Evolutionary conservation across 2,797 vertebrate genomes (phyloP), one percentile per base, ranked within the genome.

Genomic region (Galaxias olidus): DNA sequence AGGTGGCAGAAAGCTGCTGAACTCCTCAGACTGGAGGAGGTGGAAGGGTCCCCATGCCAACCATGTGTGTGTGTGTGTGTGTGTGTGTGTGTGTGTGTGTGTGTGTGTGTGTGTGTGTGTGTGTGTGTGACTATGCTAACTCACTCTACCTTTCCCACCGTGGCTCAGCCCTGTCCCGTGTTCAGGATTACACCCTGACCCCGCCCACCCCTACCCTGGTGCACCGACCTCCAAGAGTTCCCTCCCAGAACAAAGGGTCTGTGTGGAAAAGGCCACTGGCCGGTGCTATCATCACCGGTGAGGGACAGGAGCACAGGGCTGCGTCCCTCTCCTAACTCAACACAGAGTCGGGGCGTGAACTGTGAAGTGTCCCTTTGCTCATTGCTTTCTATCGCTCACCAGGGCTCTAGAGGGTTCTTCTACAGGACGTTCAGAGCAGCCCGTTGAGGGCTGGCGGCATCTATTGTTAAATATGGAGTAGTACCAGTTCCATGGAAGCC

Each of bases 81-180:
- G 57, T 59, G 42, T 59, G 40, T 54, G 52, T 54, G 52, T 20
- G 52, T 20, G 52, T 11, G 18, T 11, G 19, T 20, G 18, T 20
- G 18, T 20, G 18, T 54, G 20, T 41, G 20, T 56, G 15, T 52
- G 55, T 44, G 17, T 59, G 18, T 46, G 41, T 19, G 59, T 63
- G 63, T 78, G 58, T 46, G 15, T 41, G 12, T 7, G 49, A 48
- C 54, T 61, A 3, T 30, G 59, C 19, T 17, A 54, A 63, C 52
- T 57, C 44, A 44, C 55, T 55, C 11, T 49, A 20, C 53, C 45
- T 53, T 66, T 74, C 57, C 58, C 67, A 65, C 53, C 45, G 10
- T 72, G 65, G 59, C 75, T 87, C 69, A 85, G 75, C 78, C 73
- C 14, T 78, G 77, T 84, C 84, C 55, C 77, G 44, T 84, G 88